Evolutionary conservation across 1,140 invertebrate species (phyloP).

Genomic region (Araneus ventricosus): DNA sequence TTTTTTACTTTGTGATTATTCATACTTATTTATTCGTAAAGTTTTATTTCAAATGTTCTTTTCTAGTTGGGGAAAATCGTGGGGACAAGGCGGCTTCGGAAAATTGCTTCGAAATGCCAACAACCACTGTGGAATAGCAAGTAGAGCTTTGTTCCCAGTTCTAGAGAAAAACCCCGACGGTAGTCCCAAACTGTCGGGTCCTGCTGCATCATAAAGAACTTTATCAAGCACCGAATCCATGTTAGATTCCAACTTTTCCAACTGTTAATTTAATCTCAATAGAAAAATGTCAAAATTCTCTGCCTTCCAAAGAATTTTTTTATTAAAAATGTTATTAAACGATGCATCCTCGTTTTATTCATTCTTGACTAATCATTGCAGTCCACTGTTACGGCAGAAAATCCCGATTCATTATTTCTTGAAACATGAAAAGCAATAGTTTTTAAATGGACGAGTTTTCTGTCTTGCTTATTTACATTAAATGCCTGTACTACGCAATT

Average conservation of each 20-base stretch:
- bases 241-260: not conserved
- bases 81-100: slow-evolving; percentile 81
- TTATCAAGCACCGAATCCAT: not conserved
- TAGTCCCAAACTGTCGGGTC: not conserved
- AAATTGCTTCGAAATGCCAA: slow-evolving; percentile 80
- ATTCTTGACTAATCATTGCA: no score
- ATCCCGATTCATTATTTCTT: no score
- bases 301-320: not conserved
- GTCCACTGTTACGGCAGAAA: no score
- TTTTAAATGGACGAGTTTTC: no score
- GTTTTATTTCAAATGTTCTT: not conserved
- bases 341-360: not conserved
- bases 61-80: slow-evolving; percentile 86
- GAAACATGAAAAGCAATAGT: no score
- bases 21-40: not conserved
- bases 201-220: not conserved
- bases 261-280: not conserved
- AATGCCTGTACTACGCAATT: no score
- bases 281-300: not conserved
- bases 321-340: not conserved
- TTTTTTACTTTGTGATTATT: no score
- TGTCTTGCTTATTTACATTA: no score
- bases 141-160: slow-evolving; percentile 76
- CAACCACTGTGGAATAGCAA: slow-evolving; percentile 81
- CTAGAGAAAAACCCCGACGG: slow-evolving; percentile 3